Evolutionary conservation across 2,888 invertebrate genomes (phyloP).

Genomic region (Erynnis tages): DNA sequence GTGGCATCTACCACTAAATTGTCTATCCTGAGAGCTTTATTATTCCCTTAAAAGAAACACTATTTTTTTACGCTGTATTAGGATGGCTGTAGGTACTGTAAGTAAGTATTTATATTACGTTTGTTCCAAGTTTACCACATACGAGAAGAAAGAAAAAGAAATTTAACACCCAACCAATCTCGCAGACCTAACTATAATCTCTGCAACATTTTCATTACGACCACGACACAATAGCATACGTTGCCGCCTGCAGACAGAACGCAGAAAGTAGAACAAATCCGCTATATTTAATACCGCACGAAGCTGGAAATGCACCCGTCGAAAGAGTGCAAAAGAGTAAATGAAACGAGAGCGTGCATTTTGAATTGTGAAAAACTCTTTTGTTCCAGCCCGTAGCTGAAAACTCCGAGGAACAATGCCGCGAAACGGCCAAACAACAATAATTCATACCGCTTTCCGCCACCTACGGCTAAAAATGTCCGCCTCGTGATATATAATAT

Average conservation of each 20-base stretch:
- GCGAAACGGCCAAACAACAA: constrained; percentile 77
- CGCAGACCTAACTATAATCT: too few relatives aligned
- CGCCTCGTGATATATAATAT: constrained; percentile 77
- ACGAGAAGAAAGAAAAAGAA: too few relatives aligned
- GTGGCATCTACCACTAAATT: too few relatives aligned
- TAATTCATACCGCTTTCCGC: constrained; percentile 80
- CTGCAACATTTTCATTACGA: background rate
- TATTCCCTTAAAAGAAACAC: too few relatives aligned
- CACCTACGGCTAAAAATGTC: constrained; percentile 81
- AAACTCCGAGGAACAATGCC: constrained; percentile 74
- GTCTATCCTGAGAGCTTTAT: too few relatives aligned
- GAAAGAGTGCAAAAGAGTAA: constrained; percentile 78
- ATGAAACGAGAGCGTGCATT: constrained; percentile 80
- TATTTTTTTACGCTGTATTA: too few relatives aligned
- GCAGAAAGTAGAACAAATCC: constrained; percentile 56
- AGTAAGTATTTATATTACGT: too few relatives aligned
- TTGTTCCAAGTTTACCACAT: too few relatives aligned
- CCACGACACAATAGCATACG: background rate
- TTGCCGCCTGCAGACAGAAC: constrained; percentile 43
- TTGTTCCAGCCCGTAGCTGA: constrained; percentile 68
- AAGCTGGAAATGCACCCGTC: constrained; percentile 75
- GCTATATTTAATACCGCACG: constrained; percentile 73
- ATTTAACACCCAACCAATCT: too few relatives aligned
- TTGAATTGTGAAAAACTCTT: constrained; percentile 78
- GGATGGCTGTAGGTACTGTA: too few relatives aligned